These are phyloP conservation scores for Brachyrhaphis roseni DNA, from an alignment of 2,797 vertebrate genomes.

Conservation along the genomic window DNA sequence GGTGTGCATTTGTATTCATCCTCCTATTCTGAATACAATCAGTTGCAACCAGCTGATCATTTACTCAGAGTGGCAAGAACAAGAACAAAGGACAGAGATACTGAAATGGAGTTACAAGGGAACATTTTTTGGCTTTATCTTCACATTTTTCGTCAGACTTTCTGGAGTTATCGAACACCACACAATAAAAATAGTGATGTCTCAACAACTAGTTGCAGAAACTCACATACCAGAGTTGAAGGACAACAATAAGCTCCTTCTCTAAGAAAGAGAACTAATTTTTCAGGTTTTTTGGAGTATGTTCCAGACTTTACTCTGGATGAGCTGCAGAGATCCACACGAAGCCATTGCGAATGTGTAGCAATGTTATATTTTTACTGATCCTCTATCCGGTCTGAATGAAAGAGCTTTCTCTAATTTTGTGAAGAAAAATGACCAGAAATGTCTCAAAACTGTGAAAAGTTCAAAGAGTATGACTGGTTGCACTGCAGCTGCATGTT, in stretches of 20 bases:
- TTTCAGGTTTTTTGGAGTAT: not conserved
- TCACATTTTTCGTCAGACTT: not conserved
- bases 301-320: not conserved
- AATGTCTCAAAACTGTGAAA: not conserved
- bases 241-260: not conserved
- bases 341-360: not conserved
- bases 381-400: not conserved
- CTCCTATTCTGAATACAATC: not conserved
- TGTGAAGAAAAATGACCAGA: not conserved
- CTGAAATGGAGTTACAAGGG: not conserved
- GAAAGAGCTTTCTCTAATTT: not conserved
- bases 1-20: not conserved
- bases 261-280: not conserved
- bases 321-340: not conserved
- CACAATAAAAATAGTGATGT: not conserved
- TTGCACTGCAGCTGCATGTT: not conserved
- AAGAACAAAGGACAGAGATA: not conserved
- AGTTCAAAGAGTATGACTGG: not conserved
- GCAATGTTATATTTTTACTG: not conserved
- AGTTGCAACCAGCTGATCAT: not conserved
- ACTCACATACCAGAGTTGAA: not conserved
- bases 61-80: not conserved
- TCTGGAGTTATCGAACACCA: not conserved
- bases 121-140: not conserved
- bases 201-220: not conserved